phyloP scores from a whole-genome alignment of 2,113 vertebrate species.

The Sigmodon hispidus region DNA sequence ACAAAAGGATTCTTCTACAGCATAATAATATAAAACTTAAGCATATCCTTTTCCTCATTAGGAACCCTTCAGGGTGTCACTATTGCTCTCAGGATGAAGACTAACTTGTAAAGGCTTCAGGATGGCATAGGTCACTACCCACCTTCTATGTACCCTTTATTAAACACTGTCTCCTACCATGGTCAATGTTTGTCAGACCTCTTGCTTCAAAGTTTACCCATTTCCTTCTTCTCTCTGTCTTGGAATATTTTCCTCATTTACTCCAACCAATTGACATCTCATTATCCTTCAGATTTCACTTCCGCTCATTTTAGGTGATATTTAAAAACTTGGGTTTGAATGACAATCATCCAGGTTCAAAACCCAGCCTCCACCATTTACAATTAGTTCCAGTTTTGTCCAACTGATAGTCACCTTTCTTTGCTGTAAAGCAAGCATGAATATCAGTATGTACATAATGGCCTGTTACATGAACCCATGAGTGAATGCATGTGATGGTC shows the following conservation, averaged over 20 bases:
- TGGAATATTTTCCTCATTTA: not conserved
- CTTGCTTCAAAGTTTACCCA: not conserved
- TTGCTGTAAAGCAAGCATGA: not conserved
- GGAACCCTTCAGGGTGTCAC: not conserved
- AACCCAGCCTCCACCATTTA: not conserved
- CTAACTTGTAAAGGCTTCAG: not conserved
- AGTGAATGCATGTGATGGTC: not conserved
- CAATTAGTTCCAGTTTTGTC: not conserved
- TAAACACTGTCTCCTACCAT: not conserved
- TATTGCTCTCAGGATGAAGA: not conserved
- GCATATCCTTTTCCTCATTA: not conserved
- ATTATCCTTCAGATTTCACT: not conserved
- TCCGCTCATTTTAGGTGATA: not conserved
- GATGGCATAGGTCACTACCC: not conserved
- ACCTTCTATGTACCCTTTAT: not conserved
- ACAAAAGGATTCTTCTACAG: too few relatives aligned
- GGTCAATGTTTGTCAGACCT: not conserved
- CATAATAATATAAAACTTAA: not conserved
- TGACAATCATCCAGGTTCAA: not conserved
- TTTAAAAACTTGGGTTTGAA: not conserved
- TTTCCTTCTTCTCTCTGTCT: not conserved
- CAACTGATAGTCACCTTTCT: not conserved
- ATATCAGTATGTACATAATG: too few relatives aligned
- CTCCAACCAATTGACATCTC: not conserved
- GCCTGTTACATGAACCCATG: not conserved